phyloP scores from a whole-genome alignment of 2,113 vertebrate genomes.

The Ramphastos sulfuratus region DNA sequence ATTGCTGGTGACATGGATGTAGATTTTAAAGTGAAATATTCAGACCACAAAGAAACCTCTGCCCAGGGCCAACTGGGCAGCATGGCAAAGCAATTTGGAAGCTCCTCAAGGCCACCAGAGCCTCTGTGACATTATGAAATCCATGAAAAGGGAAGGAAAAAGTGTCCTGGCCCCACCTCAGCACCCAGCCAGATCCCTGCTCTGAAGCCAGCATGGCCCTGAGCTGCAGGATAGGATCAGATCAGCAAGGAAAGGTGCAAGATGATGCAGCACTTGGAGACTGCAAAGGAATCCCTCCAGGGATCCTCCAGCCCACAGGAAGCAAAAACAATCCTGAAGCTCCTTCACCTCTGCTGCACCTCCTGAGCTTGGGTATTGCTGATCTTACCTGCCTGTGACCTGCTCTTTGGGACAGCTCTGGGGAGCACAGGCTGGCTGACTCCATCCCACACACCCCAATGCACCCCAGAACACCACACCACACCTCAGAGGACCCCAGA shows the following conservation, averaged over 20 bases:
- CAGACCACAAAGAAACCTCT: conserved; percentile 31
- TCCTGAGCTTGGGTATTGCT: neutral
- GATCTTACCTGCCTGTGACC: no score
- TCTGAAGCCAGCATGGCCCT: neutral
- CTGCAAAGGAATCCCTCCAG: neutral
- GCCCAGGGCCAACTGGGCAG: conserved; percentile 21
- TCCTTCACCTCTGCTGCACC: neutral
- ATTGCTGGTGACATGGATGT: conserved; percentile 59
- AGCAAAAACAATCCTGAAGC: neutral
- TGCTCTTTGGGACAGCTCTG: neutral
- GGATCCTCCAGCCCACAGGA: rapidly evolving
- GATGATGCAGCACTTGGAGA: rapidly evolving
- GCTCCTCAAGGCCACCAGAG: neutral
- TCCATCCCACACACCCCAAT: neutral
- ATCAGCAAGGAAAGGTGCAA: neutral
- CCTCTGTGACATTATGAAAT: neutral
- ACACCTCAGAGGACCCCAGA: no score
- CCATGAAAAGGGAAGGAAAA: neutral
- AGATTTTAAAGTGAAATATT: conserved; percentile 62
- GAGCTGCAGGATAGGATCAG: neutral
- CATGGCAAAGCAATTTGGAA: neutral
- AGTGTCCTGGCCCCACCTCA: neutral
- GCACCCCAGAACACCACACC: no score
- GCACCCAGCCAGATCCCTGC: neutral
- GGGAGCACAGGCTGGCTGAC: neutral